These are phyloP conservation scores for Dynastes grantii DNA, from an alignment of 2,888 invertebrate species.

Conservation along the genomic window DNA sequence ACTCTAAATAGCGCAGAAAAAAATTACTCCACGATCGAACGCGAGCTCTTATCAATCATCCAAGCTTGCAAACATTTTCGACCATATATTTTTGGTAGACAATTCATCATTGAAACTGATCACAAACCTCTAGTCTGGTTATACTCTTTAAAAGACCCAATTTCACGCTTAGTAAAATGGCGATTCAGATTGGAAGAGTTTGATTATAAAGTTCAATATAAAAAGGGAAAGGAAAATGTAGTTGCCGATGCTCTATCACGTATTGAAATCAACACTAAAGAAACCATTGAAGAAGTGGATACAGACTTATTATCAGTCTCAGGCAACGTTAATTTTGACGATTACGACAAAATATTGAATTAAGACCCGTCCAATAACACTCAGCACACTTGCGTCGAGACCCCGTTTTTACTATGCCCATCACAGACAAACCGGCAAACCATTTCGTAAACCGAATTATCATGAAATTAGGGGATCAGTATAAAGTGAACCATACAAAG, in stretches of 20 bases:
- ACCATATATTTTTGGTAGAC: conserved; percentile 44
- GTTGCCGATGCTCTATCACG: conserved; percentile 50
- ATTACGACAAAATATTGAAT: not conserved
- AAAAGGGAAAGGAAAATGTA: conserved; percentile 51
- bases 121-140: conserved; percentile 51
- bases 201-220: conserved; percentile 48
- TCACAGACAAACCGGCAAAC: not conserved
- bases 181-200: conserved; percentile 47
- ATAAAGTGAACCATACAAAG: not conserved
- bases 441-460: conserved; percentile 9
- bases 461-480: conserved; percentile 1
- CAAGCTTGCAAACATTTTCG: conserved; percentile 39
- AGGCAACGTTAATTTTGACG: not conserved
- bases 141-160: conserved; percentile 48
- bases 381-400: too few species aligned
- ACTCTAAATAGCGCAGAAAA: not conserved
- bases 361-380: not conserved
- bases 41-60: conserved; percentile 38
- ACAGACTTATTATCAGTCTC: not conserved
- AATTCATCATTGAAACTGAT: conserved; percentile 50
- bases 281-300: not conserved
- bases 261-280: conserved; percentile 43
- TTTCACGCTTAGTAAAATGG: conserved; percentile 29
- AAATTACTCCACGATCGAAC: conserved; percentile 27
- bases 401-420: too few species aligned